Evolutionary conservation across 2,888 invertebrate genomes (phyloP), one percentile per base, ranked within the genome.

Genomic region (Pogonocherus hispidulus): DNA sequence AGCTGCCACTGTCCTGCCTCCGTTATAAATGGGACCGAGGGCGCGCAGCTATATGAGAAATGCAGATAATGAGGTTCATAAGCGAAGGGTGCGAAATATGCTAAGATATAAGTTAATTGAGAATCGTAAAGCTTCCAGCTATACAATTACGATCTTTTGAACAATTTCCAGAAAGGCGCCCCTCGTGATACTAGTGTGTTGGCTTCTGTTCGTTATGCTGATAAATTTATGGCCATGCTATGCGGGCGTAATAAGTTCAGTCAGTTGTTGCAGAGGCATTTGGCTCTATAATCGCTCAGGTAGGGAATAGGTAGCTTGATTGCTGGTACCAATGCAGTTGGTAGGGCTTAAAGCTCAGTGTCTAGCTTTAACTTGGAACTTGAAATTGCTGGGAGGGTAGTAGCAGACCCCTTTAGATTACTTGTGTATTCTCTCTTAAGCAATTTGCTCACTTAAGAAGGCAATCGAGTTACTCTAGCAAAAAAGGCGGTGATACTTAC

Each of bases 141-240:
- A 78, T 79, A 80, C 80, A 82, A 82, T 81, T 82, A 82, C 80
- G 78, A 78, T 79, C 82, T 82, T 82, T 82, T 80, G 79, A 80
- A 77, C 76, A 78, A 79, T 80, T 80, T 80, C 78, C 76, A 74
- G 78, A 75, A 76, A 80, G 78, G 77, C 77, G 71, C 51, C 62
- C 49, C 51, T 35, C 49, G 22, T 51, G 62, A 47, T 57, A 57
- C 32, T 27, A n/a, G 59, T 59, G 47, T 19, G 73, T 44, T 63
- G 71, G 72, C 76, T 76, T 76, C 76, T 77, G 80, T 78, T 80
- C 79, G 72, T 73, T 79, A 77, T 76, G 74, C 76, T 80, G 77
- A 77, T 77, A 78, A 80, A 81, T 81, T 81, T 80, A 80, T 80
- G 78, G 71, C 72, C 76, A 71, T 69, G 64, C 32, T 11, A 32